These are phyloP conservation scores for Scytalopus superciliaris DNA, from an alignment of 2,113 vertebrate genomes.

Conservation along the genomic window DNA sequence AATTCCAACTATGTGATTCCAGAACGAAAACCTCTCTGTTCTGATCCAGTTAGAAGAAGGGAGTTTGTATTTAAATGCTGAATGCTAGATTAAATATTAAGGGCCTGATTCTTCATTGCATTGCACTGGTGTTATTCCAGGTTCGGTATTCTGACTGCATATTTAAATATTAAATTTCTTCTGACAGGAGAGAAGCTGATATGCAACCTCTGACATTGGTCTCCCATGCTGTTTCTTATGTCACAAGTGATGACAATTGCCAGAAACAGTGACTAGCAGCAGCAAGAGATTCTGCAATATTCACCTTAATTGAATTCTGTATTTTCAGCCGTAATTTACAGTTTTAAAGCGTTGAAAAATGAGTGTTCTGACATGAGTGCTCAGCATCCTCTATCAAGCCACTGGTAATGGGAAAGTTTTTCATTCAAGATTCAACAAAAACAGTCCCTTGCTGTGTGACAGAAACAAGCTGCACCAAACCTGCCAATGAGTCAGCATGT, in stretches of 20 bases:
- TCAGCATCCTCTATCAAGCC: background rate
- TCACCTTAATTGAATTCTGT: slow-evolving; percentile 16
- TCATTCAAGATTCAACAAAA: slow-evolving; percentile 40
- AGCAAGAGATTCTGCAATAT: slow-evolving; percentile 2
- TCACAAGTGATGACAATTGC: slow-evolving; percentile 12
- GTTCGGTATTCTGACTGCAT: background rate
- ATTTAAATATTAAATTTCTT: slow-evolving; percentile 28
- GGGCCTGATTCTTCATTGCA: background rate
- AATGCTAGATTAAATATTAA: background rate
- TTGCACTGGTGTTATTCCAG: background rate
- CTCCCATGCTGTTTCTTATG: slow-evolving; percentile 11
- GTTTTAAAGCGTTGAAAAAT: background rate
- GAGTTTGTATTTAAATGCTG: background rate
- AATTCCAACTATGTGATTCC: background rate
- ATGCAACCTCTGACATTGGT: slow-evolving; percentile 11
- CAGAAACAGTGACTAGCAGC: slow-evolving; percentile 16
- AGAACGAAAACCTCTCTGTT: background rate
- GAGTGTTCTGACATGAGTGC: background rate
- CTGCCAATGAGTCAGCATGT: slow-evolving; percentile 37
- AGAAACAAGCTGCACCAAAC: slow-evolving; percentile 13
- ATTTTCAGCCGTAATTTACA: slow-evolving; percentile 19
- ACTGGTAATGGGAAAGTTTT: slow-evolving; percentile 1
- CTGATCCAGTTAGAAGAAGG: background rate
- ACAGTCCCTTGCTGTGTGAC: slow-evolving; percentile 25
- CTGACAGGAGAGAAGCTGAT: slow-evolving; percentile 2